phyloP scores from a whole-genome alignment of 2,888 invertebrate genomes.

The Melikaiella ostensackeni region DNA sequence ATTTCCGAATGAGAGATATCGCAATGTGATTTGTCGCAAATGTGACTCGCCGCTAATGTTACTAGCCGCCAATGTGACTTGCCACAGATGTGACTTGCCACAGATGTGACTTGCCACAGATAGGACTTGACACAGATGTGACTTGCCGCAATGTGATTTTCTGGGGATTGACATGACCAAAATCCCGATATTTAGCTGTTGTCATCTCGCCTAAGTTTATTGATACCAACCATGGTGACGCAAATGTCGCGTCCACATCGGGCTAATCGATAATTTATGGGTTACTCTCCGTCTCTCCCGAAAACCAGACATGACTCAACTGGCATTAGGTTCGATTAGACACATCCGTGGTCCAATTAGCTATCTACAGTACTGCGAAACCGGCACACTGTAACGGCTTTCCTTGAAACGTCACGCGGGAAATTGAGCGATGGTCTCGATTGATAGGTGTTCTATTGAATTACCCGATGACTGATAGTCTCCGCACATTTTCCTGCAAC shows the following conservation, averaged over 20 bases:
- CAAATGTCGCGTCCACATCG: constrained; percentile 42
- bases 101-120: too few species aligned
- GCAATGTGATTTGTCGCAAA: too few species aligned
- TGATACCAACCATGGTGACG: constrained; percentile 43
- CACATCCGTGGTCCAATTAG: constrained; percentile 58
- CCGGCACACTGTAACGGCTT: constrained; percentile 26
- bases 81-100: too few species aligned
- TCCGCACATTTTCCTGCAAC: constrained; percentile 36
- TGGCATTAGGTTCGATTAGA: constrained; percentile 56
- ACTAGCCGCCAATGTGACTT: too few species aligned
- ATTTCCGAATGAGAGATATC: too few species aligned
- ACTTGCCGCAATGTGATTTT: too few species aligned
- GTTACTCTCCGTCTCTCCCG: constrained; percentile 39
- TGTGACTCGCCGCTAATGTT: too few species aligned
- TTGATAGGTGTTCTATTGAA: constrained; percentile 49
- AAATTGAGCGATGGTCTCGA: constrained; percentile 50
- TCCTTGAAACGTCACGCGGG: constrained; percentile 43
- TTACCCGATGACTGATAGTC: constrained; percentile 49
- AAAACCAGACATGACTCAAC: constrained; percentile 47
- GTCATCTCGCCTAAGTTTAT: constrained; percentile 46
- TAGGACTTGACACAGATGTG: too few species aligned
- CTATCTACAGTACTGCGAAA: constrained; percentile 37
- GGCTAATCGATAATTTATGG: constrained; percentile 64
- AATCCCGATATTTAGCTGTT: background rate
- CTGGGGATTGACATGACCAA: too few species aligned